Evolutionary conservation across 1,140 invertebrate genomes (phyloP).

Genomic region (Hyphantria cunea): DNA sequence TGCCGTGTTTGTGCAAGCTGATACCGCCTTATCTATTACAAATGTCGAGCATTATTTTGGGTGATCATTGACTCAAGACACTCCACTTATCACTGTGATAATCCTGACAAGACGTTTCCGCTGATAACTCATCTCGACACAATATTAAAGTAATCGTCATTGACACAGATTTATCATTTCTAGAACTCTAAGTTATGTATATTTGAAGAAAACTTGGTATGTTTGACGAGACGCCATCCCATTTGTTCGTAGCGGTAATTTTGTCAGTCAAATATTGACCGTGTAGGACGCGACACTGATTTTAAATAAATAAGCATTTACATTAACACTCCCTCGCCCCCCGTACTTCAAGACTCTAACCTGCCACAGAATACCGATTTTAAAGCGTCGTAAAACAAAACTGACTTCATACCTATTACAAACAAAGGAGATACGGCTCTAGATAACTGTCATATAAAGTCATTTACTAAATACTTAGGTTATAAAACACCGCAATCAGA

Average conservation of each 20-base stretch:
- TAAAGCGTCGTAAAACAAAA: too few species aligned
- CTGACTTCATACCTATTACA: too few species aligned
- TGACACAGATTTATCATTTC: conserved; percentile 44
- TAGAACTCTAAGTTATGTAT: conserved; percentile 31
- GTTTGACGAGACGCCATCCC: conserved; percentile 53
- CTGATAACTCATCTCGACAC: conserved; percentile 37
- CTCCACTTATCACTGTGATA: conserved; percentile 63
- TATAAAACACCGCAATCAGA: too few species aligned
- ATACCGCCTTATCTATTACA: conserved; percentile 56
- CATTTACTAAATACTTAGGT: too few species aligned
- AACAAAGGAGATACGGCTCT: too few species aligned
- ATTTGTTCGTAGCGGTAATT: conserved; percentile 76
- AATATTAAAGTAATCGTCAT: conserved; percentile 42
- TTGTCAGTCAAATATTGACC: conserved; percentile 73
- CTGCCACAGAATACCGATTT: too few species aligned
- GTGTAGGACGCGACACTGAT: conserved; percentile 76
- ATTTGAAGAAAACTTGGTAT: conserved; percentile 44
- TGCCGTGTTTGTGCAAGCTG: conserved; percentile 66
- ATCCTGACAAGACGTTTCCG: conserved; percentile 53
- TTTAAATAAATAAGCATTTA: conserved; percentile 75
- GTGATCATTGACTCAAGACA: conserved; percentile 67
- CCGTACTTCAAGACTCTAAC: not conserved
- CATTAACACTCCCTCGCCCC: conserved; percentile 52
- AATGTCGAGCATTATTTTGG: conserved; percentile 70
- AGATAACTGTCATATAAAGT: too few species aligned